Evolutionary conservation across 2,113 vertebrate species (phyloP).

Genomic region (Capreolus pygargus): DNA sequence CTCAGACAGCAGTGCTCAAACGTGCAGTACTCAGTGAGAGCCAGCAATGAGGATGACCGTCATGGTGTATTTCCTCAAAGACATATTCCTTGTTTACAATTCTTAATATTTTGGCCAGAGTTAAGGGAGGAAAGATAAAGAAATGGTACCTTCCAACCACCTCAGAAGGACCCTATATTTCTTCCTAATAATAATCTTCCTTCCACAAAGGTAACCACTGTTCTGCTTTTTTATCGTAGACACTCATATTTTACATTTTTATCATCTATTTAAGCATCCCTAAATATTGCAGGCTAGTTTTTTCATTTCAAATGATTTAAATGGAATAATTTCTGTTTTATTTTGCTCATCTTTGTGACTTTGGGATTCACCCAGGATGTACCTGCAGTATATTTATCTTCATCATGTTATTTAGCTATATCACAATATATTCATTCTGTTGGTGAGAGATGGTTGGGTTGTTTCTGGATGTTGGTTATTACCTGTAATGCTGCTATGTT

Average conservation of each 20-base stretch:
- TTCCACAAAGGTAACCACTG: not conserved
- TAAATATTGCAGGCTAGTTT: not conserved
- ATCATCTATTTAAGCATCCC: not conserved
- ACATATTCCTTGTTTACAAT: not conserved
- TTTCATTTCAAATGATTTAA: not conserved
- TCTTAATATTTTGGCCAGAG: not conserved
- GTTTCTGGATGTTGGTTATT: not conserved
- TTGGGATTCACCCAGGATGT: not conserved
- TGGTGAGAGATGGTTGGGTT: not conserved
- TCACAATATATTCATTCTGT: not conserved
- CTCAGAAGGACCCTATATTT: not conserved
- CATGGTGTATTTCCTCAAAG: not conserved
- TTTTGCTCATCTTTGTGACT: not conserved
- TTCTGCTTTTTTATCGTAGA: not conserved
- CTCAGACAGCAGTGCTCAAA: not conserved
- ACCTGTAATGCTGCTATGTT: fast-evolving
- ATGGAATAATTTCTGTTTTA: not conserved
- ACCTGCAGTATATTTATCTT: not conserved
- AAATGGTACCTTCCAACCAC: not conserved
- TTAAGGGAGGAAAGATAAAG: not conserved
- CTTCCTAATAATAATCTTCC: not conserved
- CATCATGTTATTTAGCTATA: not conserved
- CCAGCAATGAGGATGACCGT: not conserved
- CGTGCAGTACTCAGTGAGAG: not conserved
- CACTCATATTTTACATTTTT: not conserved